phyloP scores from a whole-genome alignment of 2,113 vertebrate genomes.

The Oncorhynchus mykiss region DNA sequence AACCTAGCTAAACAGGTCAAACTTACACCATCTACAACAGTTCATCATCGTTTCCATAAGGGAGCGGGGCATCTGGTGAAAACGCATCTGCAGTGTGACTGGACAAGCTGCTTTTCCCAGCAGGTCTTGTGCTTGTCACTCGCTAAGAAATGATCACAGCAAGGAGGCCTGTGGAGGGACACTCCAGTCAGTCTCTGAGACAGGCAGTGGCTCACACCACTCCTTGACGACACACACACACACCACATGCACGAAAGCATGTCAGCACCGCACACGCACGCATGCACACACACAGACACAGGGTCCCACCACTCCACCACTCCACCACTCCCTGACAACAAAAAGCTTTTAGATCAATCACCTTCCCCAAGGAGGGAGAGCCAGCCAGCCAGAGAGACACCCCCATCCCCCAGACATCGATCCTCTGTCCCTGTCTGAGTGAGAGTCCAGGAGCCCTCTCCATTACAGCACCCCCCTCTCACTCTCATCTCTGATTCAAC shows the following conservation, averaged over 20 bases:
- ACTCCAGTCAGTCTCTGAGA: not conserved
- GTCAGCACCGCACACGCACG: no score
- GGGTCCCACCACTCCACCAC: conserved; percentile 20
- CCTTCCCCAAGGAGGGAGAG: conserved; percentile 13
- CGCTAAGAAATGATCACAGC: conserved; percentile 14
- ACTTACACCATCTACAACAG: conserved; percentile 24
- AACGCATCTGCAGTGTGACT: conserved; percentile 2
- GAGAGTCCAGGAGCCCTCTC: conserved; percentile 14
- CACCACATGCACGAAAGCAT: no score
- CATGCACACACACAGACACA: not conserved
- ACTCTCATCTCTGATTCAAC: not conserved
- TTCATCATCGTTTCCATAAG: not conserved
- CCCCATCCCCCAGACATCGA: conserved; percentile 30
- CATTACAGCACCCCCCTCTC: not conserved
- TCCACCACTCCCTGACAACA: conserved; percentile 25
- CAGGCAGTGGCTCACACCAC: no score
- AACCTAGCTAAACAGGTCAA: conserved; percentile 1
- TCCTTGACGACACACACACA: no score
- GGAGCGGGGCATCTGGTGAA: conserved; percentile 11
- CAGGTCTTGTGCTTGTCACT: conserved; percentile 2
- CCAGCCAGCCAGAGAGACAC: conserved; percentile 24
- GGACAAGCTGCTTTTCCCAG: conserved; percentile 6
- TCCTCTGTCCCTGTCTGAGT: conserved; percentile 40
- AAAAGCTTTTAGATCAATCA: conserved; percentile 45
- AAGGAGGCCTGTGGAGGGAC: conserved; percentile 34